Base-by-base conservation (phyloP, 1,140 invertebrate genomes). In the Drosophila nigromelanica region DNA sequence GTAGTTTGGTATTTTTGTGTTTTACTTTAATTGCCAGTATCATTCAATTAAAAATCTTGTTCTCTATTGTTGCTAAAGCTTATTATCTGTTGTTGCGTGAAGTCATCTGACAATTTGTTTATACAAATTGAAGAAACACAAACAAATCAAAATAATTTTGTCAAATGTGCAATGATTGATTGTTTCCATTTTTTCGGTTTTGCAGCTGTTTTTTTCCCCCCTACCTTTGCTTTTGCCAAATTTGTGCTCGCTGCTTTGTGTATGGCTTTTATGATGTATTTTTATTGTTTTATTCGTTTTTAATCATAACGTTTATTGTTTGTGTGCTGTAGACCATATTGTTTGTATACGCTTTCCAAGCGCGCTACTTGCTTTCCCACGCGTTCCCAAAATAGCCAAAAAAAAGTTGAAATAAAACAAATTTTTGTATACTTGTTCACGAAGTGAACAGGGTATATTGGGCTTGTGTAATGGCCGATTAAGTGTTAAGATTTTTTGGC, bases 251-350 rank as follows among this genome's bases (percentile, higher is more conserved):
- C 39, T 40, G 60, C 60, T 75, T 40, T 73, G 74, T 43, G 30
- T 45, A 40, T 54, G 35, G 14, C 64, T 69, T 70, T 70, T 70
- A 70, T 63, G 59, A 73, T 69, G 51, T 67, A 48, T 51, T 69
- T 87, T 78, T 87, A 75, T 89, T 87, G 76, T 79, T 82, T 27
- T 79, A 83, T 87, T 89, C 78, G 81, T 73, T 87, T 87, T 83
- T 89, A 89, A 82, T 87, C 64, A 87, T 89, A 87, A 89, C 69
- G 82, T 82, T 86, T 76, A 78, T 73, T 86, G 77, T 71, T 35
- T 68, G 69, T 69, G 69, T 68, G 56, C 71, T 64, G 11, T 62
- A 64, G 70, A 81, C 78, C 75, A 78, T 74, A 74, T 76, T 69
- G 75, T 62, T 54, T 47, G 56, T 35, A 42, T 50, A 40, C 63